Conservation (phyloP, 2,797 vertebrate genomes). For the Choloepus didactylus region DNA sequence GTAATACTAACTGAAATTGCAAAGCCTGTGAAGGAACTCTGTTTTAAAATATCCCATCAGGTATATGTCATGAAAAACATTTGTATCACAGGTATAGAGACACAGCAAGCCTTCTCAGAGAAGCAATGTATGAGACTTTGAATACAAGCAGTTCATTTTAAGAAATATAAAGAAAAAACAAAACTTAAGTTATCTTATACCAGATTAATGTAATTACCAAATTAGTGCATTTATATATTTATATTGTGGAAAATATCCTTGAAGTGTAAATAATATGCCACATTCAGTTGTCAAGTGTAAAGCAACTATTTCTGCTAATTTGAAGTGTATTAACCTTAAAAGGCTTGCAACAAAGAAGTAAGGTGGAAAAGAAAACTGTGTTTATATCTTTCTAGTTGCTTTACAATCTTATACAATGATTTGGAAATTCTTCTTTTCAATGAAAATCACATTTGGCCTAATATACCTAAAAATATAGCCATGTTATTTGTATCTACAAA, state of each 20-base stretch:
- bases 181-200: not conserved
- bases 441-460: not conserved
- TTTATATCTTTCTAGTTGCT: not conserved
- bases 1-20: not conserved
- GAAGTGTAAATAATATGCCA: not conserved
- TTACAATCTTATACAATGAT: not conserved
- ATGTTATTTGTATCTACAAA: not conserved
- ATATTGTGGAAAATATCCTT: not conserved
- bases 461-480: constrained; percentile 21
- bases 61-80: not conserved
- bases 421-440: not conserved
- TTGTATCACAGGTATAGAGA: not conserved
- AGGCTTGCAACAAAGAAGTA: not conserved
- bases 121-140: constrained; percentile 36
- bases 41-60: not conserved
- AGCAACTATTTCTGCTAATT: not conserved
- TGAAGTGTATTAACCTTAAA: not conserved
- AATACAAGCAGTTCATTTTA: not conserved
- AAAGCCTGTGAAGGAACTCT: not conserved
- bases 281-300: not conserved
- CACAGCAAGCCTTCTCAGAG: not conserved
- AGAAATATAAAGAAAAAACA: not conserved
- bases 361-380: not conserved
- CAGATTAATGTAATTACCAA: not conserved
- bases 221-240: not conserved